These are phyloP conservation scores for Phocoena sinus DNA, from an alignment of 2,113 vertebrate genomes.

Conservation along the genomic window DNA sequence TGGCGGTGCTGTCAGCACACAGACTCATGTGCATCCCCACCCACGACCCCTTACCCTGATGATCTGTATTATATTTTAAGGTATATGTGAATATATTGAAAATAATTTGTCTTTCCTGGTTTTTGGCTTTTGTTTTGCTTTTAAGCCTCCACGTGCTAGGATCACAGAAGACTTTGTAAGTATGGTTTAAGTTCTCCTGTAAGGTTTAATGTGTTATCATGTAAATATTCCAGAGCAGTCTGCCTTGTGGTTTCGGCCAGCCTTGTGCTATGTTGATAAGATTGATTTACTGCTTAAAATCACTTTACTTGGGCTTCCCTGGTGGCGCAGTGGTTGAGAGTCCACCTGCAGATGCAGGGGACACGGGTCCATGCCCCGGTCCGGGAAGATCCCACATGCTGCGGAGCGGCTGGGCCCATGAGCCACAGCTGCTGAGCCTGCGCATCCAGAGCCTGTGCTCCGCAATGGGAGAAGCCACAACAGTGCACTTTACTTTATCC, in stretches of 20 bases:
- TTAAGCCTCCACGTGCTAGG: constrained; percentile 69
- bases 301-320: constrained; percentile 78
- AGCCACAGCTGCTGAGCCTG: too few species aligned
- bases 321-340: too few species aligned
- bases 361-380: too few species aligned
- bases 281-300: constrained; percentile 87
- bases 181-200: constrained; percentile 70
- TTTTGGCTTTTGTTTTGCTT: constrained; percentile 60
- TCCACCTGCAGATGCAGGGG: too few species aligned
- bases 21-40: constrained; percentile 62
- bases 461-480: too few species aligned
- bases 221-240: constrained; percentile 80
- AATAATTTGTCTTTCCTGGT: constrained; percentile 79
- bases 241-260: constrained; percentile 71
- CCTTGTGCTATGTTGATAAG: constrained; percentile 82
- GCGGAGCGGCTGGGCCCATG: too few species aligned
- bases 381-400: too few species aligned
- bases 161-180: constrained; percentile 77
- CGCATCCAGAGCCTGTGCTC: too few species aligned
- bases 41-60: not conserved
- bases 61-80: constrained; percentile 94
- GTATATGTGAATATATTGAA: constrained; percentile 97
- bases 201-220: constrained; percentile 79
- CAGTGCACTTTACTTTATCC: too few species aligned
- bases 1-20: constrained; percentile 6